phyloP scores from a whole-genome alignment of 2,113 vertebrate species.

The Miniopterus natalensis region DNA sequence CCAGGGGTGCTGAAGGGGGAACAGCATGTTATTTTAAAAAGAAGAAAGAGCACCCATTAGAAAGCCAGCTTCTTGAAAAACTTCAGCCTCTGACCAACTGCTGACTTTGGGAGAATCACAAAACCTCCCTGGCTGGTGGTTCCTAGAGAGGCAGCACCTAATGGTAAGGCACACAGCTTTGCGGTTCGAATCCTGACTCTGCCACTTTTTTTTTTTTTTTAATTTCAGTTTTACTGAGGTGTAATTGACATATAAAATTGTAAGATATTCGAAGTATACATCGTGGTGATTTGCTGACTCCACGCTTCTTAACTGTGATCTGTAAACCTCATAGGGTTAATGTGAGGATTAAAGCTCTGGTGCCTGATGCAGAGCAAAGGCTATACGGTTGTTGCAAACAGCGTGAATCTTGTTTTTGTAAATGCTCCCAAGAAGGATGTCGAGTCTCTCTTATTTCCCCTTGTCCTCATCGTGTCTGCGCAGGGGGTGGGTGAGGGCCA shows the following conservation, averaged over 20 bases:
- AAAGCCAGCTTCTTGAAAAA: slow-evolving; percentile 1
- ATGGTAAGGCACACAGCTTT: background rate
- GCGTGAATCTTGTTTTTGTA: slow-evolving; percentile 61
- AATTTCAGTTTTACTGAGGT: background rate
- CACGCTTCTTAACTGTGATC: background rate
- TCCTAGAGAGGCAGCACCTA: background rate
- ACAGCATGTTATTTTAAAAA: background rate
- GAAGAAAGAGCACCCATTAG: background rate
- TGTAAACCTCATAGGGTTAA: background rate
- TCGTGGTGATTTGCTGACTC: background rate
- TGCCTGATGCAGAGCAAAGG: background rate
- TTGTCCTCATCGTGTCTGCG: background rate
- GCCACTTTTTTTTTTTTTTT: background rate
- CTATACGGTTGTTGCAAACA: background rate
- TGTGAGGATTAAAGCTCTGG: background rate
- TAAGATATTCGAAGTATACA: background rate
- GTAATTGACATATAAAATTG: background rate
- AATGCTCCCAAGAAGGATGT: slow-evolving; percentile 15
- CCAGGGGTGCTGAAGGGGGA: background rate
- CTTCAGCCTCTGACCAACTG: background rate
- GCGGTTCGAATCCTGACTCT: background rate
- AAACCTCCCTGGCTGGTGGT: background rate
- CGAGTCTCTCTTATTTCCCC: background rate
- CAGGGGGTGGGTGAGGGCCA: background rate
- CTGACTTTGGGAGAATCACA: background rate